Percentiles rank a stretch among this genome's conserved stretches.
Evolutionary conservation across 1,140 invertebrate species (phyloP).

Genomic region (Dendroctonus ponderosae): DNA sequence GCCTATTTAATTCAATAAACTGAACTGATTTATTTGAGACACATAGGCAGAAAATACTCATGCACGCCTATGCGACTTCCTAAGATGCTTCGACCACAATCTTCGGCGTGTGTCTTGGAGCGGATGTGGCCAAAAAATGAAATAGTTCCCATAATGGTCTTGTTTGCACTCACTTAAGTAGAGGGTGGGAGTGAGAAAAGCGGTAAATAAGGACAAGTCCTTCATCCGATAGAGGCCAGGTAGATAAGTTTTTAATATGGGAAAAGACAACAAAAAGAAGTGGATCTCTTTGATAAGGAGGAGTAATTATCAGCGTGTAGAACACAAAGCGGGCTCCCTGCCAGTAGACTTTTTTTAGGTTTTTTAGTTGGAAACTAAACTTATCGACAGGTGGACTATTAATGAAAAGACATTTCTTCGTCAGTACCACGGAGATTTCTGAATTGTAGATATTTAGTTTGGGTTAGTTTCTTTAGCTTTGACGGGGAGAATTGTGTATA

Average conservation of each 20-base stretch:
- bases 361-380: too few species aligned
- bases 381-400: too few species aligned
- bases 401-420: too few species aligned
- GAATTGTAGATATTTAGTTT: too few species aligned
- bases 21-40: neutral
- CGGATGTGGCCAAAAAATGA: conserved; percentile 36
- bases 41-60: neutral
- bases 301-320: too few species aligned
- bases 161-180: conserved; percentile 35
- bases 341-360: too few species aligned
- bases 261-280: conserved; percentile 5
- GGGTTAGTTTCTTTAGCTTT: too few species aligned
- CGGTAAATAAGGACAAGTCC: conserved; percentile 23
- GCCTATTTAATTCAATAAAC: neutral
- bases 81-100: conserved; percentile 11
- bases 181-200: conserved; percentile 29
- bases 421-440: too few species aligned
- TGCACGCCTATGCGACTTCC: conserved; percentile 5
- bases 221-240: conserved; percentile 19
- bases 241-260: conserved; percentile 26
- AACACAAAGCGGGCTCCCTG: too few species aligned
- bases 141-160: conserved; percentile 35
- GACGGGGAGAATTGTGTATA: too few species aligned
- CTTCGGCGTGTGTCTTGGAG: conserved; percentile 28
- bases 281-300: too few species aligned